A percentile compares a stretch with the other conserved stretches of the same genome.
These are phyloP conservation scores for Arenaria interpres DNA, from an alignment of 2,113 vertebrate species.

Conservation along the genomic window DNA sequence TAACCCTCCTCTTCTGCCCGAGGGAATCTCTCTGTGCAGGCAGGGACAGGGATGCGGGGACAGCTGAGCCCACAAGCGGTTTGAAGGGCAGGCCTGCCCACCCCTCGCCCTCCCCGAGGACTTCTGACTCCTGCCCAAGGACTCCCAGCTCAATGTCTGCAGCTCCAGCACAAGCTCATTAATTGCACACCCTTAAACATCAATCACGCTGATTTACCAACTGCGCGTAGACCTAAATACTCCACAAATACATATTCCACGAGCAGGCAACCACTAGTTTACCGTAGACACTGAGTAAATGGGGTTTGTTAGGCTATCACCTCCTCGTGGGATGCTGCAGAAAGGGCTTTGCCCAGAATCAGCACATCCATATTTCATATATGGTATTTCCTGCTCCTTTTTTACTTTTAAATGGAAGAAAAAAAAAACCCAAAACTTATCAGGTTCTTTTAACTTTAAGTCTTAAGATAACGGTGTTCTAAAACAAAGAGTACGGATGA, in stretches of 20 bases:
- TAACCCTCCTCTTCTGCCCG: no score
- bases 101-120: neutral
- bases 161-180: neutral
- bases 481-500: neutral
- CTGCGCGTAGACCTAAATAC: neutral
- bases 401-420: neutral
- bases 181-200: neutral
- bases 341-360: neutral
- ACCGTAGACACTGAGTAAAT: neutral
- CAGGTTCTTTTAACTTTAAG: neutral
- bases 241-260: neutral
- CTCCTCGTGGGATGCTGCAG: neutral
- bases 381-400: neutral
- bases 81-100: neutral
- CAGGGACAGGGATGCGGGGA: neutral
- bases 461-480: neutral
- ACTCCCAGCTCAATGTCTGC: neutral
- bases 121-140: neutral
- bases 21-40: neutral
- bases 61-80: accelerated
- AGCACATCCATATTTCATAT: neutral
- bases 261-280: neutral
- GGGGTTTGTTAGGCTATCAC: neutral
- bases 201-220: neutral
- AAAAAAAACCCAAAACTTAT: neutral